Evolutionary conservation across 2,888 invertebrate species (phyloP).

Genomic region (Physocephala rufipes): DNA sequence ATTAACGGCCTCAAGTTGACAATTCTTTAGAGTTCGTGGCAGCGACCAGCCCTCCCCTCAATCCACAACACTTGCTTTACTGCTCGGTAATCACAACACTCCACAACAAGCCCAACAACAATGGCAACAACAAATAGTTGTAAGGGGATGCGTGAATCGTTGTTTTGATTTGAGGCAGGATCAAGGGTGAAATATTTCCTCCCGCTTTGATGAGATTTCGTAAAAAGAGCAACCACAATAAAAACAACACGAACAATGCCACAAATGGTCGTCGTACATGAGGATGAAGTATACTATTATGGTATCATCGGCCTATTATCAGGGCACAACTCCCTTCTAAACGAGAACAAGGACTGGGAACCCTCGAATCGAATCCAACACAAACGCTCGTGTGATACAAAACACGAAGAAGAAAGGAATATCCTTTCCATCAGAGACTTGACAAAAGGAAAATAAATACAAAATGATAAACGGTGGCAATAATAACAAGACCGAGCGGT

Average conservation of each 20-base stretch:
- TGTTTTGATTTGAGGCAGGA: conserved; percentile 34
- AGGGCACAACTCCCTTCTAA: conserved; percentile 21
- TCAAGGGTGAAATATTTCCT: conserved; percentile 13
- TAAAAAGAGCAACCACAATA: conserved; percentile 35
- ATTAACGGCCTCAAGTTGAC: conserved; percentile 40
- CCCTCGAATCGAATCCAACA: conserved; percentile 20
- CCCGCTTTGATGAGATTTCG: conserved; percentile 34
- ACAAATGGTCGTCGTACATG: conserved; percentile 21
- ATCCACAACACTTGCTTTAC: conserved; percentile 18
- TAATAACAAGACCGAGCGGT: conserved; percentile 32
- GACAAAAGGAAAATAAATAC: conserved; percentile 36
- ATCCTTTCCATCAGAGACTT: conserved; percentile 27
- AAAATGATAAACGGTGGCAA: conserved; percentile 39
- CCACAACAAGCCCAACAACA: conserved; percentile 16
- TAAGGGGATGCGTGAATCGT: conserved; percentile 1
- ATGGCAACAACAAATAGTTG: not conserved
- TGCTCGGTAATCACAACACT: conserved; percentile 19
- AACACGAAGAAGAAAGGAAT: no score
- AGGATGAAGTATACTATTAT: not conserved
- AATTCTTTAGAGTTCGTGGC: not conserved
- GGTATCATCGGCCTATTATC: conserved; percentile 31
- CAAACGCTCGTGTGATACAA: conserved; percentile 18
- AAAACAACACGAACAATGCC: not conserved
- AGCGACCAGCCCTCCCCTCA: not conserved
- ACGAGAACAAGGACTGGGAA: conserved; percentile 13